These are phyloP conservation scores for Lampropteryx suffumata DNA, from an alignment of 2,888 invertebrate genomes.

Conservation along the genomic window DNA sequence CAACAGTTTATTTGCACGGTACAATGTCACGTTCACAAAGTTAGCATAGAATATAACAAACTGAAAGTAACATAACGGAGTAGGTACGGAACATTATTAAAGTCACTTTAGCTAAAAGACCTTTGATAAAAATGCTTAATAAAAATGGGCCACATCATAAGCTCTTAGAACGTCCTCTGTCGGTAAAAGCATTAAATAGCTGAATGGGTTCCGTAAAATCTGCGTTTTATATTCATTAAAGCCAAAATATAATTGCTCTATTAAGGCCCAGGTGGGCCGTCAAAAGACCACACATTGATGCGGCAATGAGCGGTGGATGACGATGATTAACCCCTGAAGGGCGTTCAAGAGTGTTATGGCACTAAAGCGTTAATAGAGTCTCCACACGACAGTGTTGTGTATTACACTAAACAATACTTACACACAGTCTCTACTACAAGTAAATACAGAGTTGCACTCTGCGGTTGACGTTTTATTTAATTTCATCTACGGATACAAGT, in stretches of 20 bases:
- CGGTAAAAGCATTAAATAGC: conserved; percentile 20
- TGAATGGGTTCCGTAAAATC: conserved; percentile 10
- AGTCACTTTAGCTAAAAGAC: not conserved
- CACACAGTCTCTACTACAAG: no score
- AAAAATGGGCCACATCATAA: not conserved
- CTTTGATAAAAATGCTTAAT: not conserved
- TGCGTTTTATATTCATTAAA: conserved; percentile 21
- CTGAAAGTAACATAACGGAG: no score
- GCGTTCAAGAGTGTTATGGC: not conserved
- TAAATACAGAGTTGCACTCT: no score
- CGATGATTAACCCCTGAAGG: conserved; percentile 7
- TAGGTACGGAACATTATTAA: not conserved
- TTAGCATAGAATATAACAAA: no score
- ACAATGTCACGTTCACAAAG: no score
- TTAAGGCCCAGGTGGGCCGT: conserved; percentile 1
- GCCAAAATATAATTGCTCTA: conserved; percentile 8
- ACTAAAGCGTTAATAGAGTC: not conserved
- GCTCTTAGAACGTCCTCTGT: conserved; percentile 5
- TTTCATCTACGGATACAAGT: no score
- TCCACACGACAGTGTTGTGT: not conserved
- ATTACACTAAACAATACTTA: no score
- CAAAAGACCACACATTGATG: conserved; percentile 1
- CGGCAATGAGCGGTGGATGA: conserved; percentile 2
- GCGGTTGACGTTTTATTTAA: no score
- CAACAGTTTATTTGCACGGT: no score